These are phyloP conservation scores for Cygnus buccinator DNA, from an alignment of 2,113 vertebrate genomes.

Conservation along the genomic window DNA sequence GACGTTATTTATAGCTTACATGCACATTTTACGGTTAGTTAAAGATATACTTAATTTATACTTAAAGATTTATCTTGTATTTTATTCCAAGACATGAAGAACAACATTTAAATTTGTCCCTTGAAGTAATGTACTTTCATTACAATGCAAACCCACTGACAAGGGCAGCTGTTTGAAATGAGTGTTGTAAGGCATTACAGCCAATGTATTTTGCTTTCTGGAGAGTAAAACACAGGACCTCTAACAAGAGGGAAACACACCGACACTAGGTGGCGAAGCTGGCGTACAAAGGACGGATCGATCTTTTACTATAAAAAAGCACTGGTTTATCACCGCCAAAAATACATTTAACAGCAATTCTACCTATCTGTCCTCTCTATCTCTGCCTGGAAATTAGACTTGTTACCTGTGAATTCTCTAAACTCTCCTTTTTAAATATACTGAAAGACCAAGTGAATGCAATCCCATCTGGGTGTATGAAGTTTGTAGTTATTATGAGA, in stretches of 20 bases:
- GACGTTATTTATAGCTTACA: neutral
- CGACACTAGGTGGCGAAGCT: slow-evolving; percentile 4
- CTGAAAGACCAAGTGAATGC: neutral
- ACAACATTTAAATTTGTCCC: neutral
- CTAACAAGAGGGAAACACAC: neutral
- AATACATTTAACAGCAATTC: neutral
- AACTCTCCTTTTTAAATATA: neutral
- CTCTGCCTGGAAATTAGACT: neutral
- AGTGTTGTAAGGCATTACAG: neutral
- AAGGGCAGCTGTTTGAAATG: neutral
- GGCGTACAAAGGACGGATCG: neutral
- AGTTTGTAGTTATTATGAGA: neutral
- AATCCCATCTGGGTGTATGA: neutral
- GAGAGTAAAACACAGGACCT: neutral
- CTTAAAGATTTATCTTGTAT: neutral
- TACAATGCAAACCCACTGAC: neutral
- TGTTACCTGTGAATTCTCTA: neutral
- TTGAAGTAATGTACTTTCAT: neutral
- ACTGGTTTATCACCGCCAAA: neutral
- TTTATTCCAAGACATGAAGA: neutral
- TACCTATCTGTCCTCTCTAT: neutral
- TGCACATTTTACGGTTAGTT: neutral
- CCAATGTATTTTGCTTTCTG: neutral
- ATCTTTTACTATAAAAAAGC: neutral
- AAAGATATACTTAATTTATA: neutral